These are phyloP conservation scores for Diadophis punctatus DNA, from an alignment of 2,113 vertebrate genomes.

Conservation along the genomic window DNA sequence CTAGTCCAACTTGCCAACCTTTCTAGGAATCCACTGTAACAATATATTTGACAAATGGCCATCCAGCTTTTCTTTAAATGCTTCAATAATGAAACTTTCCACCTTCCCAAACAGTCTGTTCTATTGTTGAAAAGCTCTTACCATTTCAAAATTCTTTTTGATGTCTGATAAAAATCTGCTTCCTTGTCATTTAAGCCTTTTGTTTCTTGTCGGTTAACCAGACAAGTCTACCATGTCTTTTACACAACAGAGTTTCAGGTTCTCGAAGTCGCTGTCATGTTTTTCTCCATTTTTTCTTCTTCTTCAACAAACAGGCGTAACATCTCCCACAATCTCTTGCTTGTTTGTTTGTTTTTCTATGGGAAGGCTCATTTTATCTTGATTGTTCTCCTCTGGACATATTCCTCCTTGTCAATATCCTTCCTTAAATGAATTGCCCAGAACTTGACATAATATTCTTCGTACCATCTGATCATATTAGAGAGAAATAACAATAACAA, in stretches of 20 bases:
- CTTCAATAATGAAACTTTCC: neutral
- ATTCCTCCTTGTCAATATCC: neutral
- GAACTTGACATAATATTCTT: neutral
- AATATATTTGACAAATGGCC: neutral
- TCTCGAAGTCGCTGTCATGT: neutral
- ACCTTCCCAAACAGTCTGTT: neutral
- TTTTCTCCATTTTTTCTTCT: neutral
- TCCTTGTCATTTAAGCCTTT: neutral
- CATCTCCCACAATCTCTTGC: neutral
- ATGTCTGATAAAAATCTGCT: neutral
- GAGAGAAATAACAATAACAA: neutral
- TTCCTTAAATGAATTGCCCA: neutral
- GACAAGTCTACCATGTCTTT: neutral
- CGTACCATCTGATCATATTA: neutral
- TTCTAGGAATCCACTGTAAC: neutral
- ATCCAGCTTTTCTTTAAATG: neutral
- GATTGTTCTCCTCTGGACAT: neutral
- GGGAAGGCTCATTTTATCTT: neutral
- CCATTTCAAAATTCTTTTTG: neutral
- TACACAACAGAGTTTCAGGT: neutral
- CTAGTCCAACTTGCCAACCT: neutral
- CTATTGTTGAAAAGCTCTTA: neutral
- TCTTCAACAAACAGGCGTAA: neutral
- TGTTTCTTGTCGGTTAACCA: neutral
- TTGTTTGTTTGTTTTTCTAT: neutral